Base-by-base conservation (phyloP, 2,113 vertebrate genomes). In the Peucedramus taeniatus region DNA sequence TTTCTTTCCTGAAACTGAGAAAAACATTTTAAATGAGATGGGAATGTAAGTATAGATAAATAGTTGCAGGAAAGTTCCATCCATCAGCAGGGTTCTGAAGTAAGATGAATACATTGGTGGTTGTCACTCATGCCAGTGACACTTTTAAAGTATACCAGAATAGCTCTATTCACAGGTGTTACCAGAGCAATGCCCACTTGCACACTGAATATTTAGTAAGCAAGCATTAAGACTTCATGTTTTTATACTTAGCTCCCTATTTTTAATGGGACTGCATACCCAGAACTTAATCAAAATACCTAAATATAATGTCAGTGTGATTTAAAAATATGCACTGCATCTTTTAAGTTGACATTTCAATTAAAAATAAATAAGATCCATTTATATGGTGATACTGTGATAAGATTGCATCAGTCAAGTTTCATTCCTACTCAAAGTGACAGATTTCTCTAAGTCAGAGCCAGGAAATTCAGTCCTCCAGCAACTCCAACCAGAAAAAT, bases 191-290 rank as follows among this genome's bases (percentile, higher is more conserved):
- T 30, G 77, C 88, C 95, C 37, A 31, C 69, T 91, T 96, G 68
- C 87, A 60, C 64, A 70, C 66, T 76, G 81, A 96, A 93, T 97
- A 96, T 96, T 96, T 94, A 96, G 90, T 72, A 91, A 94, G 94
- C 91, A 93, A 87, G 54, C 74, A 90, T 75, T 83, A 94, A 85
- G 94, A 63, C 87, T 88, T 90, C 31, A 33, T 85, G 93, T 19
- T 96, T 92, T 93, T 90, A 92, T 72, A 79, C 47, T 61, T 75
- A 61, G 53, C 45, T 72, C 49, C 77, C 37, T 76, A 49, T 79
- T 87, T 95, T 84, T 91, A 93, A 72, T 75, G 28, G n/a, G 14
- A 64, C 56, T 65, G 22, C 88, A 84, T 83, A 91, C 61, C 87
- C 75, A 83, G 57, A 88, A 92, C 72, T 90, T 95, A 87, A 89